Base-by-base conservation (phyloP, 2,113 vertebrate species). In the Trematomus loennbergii region DNA sequence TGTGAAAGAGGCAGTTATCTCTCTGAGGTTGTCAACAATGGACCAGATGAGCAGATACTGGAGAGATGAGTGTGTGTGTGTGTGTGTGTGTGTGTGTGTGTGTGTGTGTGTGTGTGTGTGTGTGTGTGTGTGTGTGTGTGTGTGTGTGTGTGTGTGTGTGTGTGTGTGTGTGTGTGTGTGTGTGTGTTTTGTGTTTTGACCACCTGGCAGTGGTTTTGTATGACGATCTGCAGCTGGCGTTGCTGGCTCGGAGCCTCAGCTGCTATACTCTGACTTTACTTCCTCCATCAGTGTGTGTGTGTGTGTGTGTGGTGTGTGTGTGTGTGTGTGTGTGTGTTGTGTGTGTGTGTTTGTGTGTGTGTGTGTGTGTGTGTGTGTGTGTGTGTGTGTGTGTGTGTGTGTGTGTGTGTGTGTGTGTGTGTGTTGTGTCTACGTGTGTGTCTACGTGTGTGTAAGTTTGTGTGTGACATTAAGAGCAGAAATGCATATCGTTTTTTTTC, bases 211-310 rank as follows among this genome's bases (percentile, higher is more conserved):
- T 62, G 53, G 53, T 72, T 82, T 50, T 58, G 18, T 11, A 75
- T 72, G 54, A 75, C 54, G 17, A 16, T 17, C 2, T 72, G 55
- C 87, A 89, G 88, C 89, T 85, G 70, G 54, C 7, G 7, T 50
- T n/a, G 54, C 46, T 75, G 67, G 75, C 81, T 64, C 15, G 4
- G 18, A 16, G 67, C 22, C 69, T 83, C 62, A 75, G 66, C 70
- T 77, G 75, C 55, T 20, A n/a, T n/a, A 22, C 66, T 57, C 25
- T 49, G 49, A 11, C 63, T 50, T 20, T 3, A 22, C 25, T 48
- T 49, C 70, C 72, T 12, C 9, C 46, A 40, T 18, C 11, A 18
- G 13, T 73, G 52, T 52, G 57, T 68, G 72, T 58, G 59, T 33
- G 45, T 16, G 79, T 59, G 43, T 9, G 18, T 61, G 63, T 15